phyloP scores from a whole-genome alignment of 2,888 invertebrate genomes.

The Drosophila picticornis region DNA sequence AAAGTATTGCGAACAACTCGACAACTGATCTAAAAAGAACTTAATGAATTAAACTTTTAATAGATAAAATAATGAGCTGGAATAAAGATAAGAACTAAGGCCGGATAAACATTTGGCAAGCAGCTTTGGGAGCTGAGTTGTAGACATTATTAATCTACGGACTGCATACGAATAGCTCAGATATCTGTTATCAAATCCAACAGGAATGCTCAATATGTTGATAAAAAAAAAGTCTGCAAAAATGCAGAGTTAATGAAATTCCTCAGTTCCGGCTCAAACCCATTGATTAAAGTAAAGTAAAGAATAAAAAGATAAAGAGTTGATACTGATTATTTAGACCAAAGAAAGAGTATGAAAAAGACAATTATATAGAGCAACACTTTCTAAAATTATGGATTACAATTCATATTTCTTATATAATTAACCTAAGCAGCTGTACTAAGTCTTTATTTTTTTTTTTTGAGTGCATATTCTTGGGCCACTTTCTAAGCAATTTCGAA shows the following conservation, averaged over 20 bases:
- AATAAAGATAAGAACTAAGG: neutral
- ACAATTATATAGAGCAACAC: neutral
- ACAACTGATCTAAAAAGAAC: neutral
- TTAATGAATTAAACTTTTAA: neutral
- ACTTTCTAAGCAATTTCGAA: slow-evolving; percentile 48
- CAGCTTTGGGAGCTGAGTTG: too few relatives aligned
- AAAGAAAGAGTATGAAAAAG: neutral
- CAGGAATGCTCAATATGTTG: neutral
- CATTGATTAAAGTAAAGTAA: slow-evolving; percentile 5
- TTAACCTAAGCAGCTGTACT: neutral
- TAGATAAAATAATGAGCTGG: neutral
- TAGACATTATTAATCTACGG: neutral
- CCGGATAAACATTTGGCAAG: neutral
- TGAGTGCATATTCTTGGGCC: slow-evolving; percentile 13
- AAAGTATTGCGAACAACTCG: neutral
- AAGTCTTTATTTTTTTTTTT: neutral
- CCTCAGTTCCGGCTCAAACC: slow-evolving; percentile 10
- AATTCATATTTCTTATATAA: too few relatives aligned
- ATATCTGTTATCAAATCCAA: slow-evolving; percentile 12
- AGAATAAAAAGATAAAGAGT: slow-evolving; percentile 2
- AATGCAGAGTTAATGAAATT: neutral
- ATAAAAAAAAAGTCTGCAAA: neutral
- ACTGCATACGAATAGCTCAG: neutral
- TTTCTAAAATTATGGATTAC: neutral
- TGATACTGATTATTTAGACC: neutral